Base-by-base conservation (phyloP, 2,888 invertebrate genomes). In the Cantharis rustica region DNA sequence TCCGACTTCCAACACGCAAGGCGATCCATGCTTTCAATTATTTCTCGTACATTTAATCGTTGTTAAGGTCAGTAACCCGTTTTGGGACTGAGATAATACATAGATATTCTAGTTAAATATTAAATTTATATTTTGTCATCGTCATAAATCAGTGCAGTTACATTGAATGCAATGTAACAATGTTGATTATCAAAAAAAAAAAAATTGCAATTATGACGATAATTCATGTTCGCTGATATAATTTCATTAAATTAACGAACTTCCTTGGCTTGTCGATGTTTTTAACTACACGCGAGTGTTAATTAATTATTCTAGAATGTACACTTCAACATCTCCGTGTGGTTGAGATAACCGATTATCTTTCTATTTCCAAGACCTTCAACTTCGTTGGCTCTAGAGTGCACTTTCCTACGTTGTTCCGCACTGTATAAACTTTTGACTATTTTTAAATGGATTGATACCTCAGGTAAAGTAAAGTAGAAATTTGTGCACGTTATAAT, bases 11-110 rank as follows among this genome's bases (percentile, higher is more conserved):
- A 69, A 69, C 73, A 73, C 73, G 73, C 73, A 62, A 73, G 17
- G 31, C 31, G 47, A 20, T 72, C 68, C 72, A 61, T 61, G 66
- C 70, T 74, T 74, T 70, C 74, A 70, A 74, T 70, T 74, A 70
- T 66, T 66, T 17, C 63, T 63, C 15, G 20, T 20, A 20, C 64
- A 66, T 66, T 64, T 66, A 66, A 66, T 66, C 17, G 64, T 66
- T 66, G 47, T 66, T 66, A 66, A 66, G 64, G 64, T 66, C 64
- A 66, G 17, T 66, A 66, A 66, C 64, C 64, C 64, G 20, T 23
- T 47, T 47, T n/a, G 47, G 47, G n/a, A 47, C 47, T 47, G 47
- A 47, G 47, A 47, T 47, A 47, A 47, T n/a, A n/a, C 2, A 47
- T 13, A 7, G 11, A 47, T 47, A 47, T 47, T 47, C 47, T 47